These are phyloP conservation scores for Sus cebifrons DNA, from an alignment of 2,797 vertebrate species.

Conservation along the genomic window DNA sequence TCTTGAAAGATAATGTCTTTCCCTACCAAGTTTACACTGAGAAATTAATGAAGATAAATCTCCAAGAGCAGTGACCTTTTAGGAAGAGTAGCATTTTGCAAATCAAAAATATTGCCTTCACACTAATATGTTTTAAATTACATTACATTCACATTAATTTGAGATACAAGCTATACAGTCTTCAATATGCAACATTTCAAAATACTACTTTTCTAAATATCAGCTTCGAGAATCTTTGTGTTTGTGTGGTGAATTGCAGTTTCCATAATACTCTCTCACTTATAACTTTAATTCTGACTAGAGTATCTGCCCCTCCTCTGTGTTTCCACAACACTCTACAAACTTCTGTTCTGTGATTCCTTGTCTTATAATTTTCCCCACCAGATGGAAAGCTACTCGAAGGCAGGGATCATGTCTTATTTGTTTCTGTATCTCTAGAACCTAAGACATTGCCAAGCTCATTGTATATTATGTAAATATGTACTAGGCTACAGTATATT, in stretches of 20 bases:
- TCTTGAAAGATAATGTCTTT: background rate
- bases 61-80: background rate
- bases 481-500: background rate
- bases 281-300: conserved; percentile 30
- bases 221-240: conserved; percentile 37
- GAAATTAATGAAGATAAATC: background rate
- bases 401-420: background rate
- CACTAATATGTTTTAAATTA: conserved; percentile 49
- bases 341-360: background rate
- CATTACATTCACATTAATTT: conserved; percentile 23
- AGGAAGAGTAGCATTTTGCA: conserved; percentile 6
- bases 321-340: background rate
- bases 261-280: background rate
- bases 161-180: background rate
- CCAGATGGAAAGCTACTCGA: background rate
- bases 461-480: background rate
- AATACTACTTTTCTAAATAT: conserved; percentile 23
- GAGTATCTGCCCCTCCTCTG: background rate
- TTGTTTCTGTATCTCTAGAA: conserved; percentile 52
- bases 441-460: background rate
- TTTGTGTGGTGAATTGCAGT: conserved; percentile 20
- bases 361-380: background rate
- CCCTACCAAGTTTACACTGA: background rate
- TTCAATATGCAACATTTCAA: background rate
- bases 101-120: background rate